phyloP scores from a whole-genome alignment of 2,888 invertebrate genomes.

The Drosophila nigricruria region DNA sequence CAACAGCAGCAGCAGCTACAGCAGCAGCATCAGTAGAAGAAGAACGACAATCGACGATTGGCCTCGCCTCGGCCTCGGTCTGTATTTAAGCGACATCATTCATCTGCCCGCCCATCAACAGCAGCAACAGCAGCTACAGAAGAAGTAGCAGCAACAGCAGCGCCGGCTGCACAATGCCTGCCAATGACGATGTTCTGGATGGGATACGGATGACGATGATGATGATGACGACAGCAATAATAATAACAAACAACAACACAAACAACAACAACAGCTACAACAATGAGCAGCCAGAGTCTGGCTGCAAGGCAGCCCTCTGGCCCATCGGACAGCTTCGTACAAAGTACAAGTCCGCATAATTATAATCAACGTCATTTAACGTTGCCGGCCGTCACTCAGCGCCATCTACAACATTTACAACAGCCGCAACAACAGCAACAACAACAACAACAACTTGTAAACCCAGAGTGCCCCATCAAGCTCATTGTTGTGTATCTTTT shows the following conservation, averaged over 20 bases:
- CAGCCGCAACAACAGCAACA: conserved; percentile 50
- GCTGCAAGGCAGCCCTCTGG: conserved; percentile 59
- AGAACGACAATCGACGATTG: conserved; percentile 76
- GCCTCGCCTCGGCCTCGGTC: conserved; percentile 69
- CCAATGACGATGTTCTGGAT: conserved; percentile 55
- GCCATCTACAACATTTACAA: conserved; percentile 63
- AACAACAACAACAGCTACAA: conserved; percentile 57
- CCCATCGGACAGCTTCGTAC: conserved; percentile 63
- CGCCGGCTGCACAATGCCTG: conserved; percentile 61
- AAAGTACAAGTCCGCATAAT: conserved; percentile 83
- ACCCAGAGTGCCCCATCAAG: conserved; percentile 67
- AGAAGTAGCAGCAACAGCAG: conserved; percentile 30
- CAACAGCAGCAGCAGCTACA: conserved; percentile 32
- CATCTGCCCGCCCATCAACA: conserved; percentile 79
- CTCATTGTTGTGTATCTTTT: conserved; percentile 78
- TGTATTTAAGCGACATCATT: conserved; percentile 82
- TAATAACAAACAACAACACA: conserved; percentile 61
- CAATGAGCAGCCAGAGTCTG: conserved; percentile 42
- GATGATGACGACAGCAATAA: conserved; percentile 55
- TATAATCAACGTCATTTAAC: conserved; percentile 82
- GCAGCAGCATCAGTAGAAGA: conserved; percentile 39
- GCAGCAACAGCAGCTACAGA: conserved; percentile 61
- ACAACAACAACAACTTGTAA: conserved; percentile 63
- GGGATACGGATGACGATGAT: conserved; percentile 60
- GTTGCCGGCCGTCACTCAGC: conserved; percentile 79